phyloP scores from a whole-genome alignment of 2,888 invertebrate species.

The Agriopis aurantiaria region DNA sequence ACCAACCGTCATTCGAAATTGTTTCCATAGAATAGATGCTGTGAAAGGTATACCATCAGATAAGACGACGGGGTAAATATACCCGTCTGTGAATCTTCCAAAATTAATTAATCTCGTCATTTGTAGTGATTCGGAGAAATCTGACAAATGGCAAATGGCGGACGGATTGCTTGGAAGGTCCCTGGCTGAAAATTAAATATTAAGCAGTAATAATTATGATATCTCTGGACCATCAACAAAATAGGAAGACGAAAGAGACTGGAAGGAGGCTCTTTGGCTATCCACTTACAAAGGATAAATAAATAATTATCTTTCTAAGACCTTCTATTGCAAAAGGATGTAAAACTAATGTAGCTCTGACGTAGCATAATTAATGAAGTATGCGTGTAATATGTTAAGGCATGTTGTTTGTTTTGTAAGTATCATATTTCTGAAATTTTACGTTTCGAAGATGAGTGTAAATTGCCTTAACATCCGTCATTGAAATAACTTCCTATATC shows the following conservation, averaged over 20 bases:
- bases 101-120: constrained; percentile 30
- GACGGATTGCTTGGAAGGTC: constrained; percentile 23
- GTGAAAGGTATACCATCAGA: no score
- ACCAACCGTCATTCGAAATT: constrained; percentile 7
- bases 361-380: not conserved
- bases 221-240: not conserved
- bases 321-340: not conserved
- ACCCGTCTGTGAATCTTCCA: constrained; percentile 14
- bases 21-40: constrained; percentile 2
- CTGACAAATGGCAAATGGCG: constrained; percentile 21
- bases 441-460: constrained; percentile 15
- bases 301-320: constrained; percentile 4
- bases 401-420: not conserved
- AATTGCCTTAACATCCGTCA: constrained; percentile 22
- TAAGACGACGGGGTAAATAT: not conserved
- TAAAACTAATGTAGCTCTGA: not conserved
- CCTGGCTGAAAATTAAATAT: constrained; percentile 16
- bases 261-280: not conserved
- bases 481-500: constrained; percentile 31
- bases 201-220: constrained; percentile 7
- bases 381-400: not conserved
- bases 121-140: constrained; percentile 30
- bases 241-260: not conserved
- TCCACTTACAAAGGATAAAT: constrained; percentile 3
- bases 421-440: not conserved